phyloP scores from a whole-genome alignment of 2,888 invertebrate genomes.

The Cyrtodaria siliqua region DNA sequence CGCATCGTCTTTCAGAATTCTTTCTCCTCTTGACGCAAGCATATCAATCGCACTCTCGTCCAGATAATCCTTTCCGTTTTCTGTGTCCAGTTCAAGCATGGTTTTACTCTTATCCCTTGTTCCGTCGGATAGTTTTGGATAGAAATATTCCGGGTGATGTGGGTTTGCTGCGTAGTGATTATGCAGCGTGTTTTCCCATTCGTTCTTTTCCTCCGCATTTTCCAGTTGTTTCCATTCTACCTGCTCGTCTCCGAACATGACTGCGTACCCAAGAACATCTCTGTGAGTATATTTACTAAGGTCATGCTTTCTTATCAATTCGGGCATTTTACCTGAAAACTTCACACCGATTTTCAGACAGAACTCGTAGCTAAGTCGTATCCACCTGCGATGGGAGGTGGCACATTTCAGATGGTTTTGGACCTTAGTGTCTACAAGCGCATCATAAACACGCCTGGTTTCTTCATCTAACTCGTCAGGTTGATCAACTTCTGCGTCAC shows the following conservation, averaged over 20 bases:
- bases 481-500: too few species aligned
- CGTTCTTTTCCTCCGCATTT: constrained; percentile 35
- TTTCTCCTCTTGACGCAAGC: constrained; percentile 52
- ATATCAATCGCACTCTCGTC: constrained; percentile 61
- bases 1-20: constrained; percentile 41
- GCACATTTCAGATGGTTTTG: constrained; percentile 39
- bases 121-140: constrained; percentile 21
- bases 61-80: constrained; percentile 33
- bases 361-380: constrained; percentile 33
- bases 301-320: constrained; percentile 44
- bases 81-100: constrained; percentile 25
- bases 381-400: constrained; percentile 52
- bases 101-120: constrained; percentile 19
- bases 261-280: constrained; percentile 56
- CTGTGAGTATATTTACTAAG: constrained; percentile 54
- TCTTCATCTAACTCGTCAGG: background rate
- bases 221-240: constrained; percentile 32
- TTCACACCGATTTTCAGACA: constrained; percentile 29
- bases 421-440: constrained; percentile 37
- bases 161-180: constrained; percentile 55
- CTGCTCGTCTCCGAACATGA: constrained; percentile 56
- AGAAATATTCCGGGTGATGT: constrained; percentile 64
- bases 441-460: constrained; percentile 21
- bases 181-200: constrained; percentile 42
- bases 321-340: constrained; percentile 42